Evolutionary conservation across 2,113 vertebrate genomes (phyloP).

Genomic region (Chionis minor): DNA sequence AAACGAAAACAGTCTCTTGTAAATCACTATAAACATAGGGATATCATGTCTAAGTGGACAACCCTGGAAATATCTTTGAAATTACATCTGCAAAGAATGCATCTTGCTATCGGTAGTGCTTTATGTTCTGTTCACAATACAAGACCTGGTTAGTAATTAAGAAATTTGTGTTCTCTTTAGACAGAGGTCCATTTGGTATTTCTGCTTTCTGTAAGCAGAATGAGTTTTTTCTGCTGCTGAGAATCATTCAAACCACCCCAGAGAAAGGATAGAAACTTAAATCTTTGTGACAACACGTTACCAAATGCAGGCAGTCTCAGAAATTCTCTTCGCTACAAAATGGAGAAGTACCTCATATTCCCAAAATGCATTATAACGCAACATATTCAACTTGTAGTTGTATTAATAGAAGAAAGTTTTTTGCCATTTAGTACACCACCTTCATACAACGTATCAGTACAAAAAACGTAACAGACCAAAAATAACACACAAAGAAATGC

Average conservation of each 20-base stretch:
- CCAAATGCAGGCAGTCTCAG: background rate
- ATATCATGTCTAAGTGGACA: background rate
- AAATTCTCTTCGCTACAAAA: background rate
- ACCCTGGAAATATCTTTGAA: background rate
- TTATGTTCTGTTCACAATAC: background rate
- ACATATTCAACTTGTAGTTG: background rate
- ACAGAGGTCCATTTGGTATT: background rate
- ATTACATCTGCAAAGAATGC: background rate
- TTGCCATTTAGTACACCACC: background rate
- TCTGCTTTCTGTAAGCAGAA: background rate
- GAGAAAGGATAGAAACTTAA: background rate
- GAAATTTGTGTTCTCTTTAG: background rate
- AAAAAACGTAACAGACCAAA: background rate
- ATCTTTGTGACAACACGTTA: background rate
- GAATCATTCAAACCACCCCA: background rate
- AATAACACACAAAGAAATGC: background rate
- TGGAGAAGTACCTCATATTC: background rate
- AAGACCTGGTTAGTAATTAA: background rate
- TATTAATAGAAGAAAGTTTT: background rate
- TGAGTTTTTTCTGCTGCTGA: background rate
- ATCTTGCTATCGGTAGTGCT: background rate
- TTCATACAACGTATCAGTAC: background rate
- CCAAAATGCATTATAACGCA: background rate
- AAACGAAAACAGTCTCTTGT: background rate
- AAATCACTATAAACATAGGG: background rate